Base-by-base conservation (phyloP, 2,113 vertebrate species). In the Anoura caudifer region DNA sequence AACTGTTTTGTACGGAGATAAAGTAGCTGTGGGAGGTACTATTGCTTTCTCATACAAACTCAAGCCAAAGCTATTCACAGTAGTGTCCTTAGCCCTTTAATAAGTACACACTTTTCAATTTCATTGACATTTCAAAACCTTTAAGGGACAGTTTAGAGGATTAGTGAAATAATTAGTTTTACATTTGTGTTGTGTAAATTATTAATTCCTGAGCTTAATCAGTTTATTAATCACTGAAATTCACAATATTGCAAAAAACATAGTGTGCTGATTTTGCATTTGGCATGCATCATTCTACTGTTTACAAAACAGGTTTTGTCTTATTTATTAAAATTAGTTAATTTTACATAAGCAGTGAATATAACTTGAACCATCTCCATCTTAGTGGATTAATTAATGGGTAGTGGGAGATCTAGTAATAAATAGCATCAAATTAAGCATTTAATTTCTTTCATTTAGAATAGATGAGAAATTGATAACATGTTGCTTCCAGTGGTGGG, bases 341-440 rank as follows among this genome's bases (percentile, higher is more conserved):
- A 93, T 94, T 87, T 73, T 94, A 26, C n/a, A 70, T 93, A 87
- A 96, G 43, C 43, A 90, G 36, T 93, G 94, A 93, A 61, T 96
- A 87, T 89, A 96, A 94, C 87, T 93, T 94, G 87, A 95, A 54
- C 67, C 20, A 17, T 91, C 31, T 96, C 67, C 83, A 95, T 54
- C 80, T 95, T 92, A 95, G 81, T 94, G 36, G 61, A 65, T 93
- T 95, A 87, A 92, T 95, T 95, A 91, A 87, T 95, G 90, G 38
- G 26, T 93, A 91, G 61, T 95, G 47, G 54, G 56, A 92, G 50
- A 93, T 87, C 92, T 72, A 50, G 70, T 84, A 94, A 73, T 75
- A 95, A 75, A 94, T 92, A 43, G 28, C 10, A 79, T 87, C 75
- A 90, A 85, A 65, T 90, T 80, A 87, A 59, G 47, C 84, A 72